These are phyloP conservation scores for Hipparchia sbordonii DNA, from an alignment of 2,888 invertebrate species.

Conservation along the genomic window DNA sequence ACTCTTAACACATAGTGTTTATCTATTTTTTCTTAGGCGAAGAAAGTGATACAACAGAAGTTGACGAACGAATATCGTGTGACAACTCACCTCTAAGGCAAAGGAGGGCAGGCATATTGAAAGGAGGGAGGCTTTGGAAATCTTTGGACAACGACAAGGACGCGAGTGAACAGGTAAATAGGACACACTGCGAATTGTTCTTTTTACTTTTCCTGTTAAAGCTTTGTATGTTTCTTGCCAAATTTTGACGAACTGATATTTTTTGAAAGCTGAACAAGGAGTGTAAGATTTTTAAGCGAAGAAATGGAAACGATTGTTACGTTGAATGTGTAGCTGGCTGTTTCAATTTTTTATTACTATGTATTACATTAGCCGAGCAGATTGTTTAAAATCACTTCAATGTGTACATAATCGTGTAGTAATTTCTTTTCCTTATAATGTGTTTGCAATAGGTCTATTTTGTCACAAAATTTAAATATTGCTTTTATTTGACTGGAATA, in stretches of 20 bases:
- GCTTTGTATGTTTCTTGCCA: constrained; percentile 7
- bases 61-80: constrained; percentile 64
- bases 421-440: no score
- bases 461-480: no score
- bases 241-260: neutral
- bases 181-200: constrained; percentile 10
- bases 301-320: neutral
- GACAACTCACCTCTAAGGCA: constrained; percentile 84
- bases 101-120: constrained; percentile 87
- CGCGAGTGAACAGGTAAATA: constrained; percentile 77
- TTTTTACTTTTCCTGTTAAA: constrained; percentile 6
- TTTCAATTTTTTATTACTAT: no score
- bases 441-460: no score
- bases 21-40: constrained; percentile 53
- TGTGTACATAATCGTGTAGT: no score
- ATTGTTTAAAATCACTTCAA: no score
- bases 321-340: no score
- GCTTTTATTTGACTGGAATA: no score
- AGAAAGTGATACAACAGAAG: constrained; percentile 69
- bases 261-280: neutral
- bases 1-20: no score
- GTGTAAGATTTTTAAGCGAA: neutral
- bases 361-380: no score
- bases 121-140: constrained; percentile 91
- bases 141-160: constrained; percentile 77